phyloP scores from a whole-genome alignment of 2,888 invertebrate species.

The Ornithoptera alexandrae region DNA sequence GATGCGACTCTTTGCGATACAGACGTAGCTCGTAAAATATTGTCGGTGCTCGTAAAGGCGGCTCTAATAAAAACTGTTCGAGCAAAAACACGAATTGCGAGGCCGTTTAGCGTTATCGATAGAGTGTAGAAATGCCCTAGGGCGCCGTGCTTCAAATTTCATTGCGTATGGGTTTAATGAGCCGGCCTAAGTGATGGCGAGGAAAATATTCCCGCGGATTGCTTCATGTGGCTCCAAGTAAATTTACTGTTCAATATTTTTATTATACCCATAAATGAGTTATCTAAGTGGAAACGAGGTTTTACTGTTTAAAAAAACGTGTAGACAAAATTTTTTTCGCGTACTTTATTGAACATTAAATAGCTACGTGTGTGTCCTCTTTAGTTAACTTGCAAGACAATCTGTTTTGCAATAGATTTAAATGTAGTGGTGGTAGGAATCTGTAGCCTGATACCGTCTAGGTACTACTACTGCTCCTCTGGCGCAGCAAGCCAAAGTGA shows the following conservation, averaged over 20 bases:
- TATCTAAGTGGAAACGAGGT: conserved; percentile 25
- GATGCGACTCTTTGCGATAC: conserved; percentile 69
- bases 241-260: conserved; percentile 5
- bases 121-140: conserved; percentile 32
- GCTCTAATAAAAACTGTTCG: conserved; percentile 67
- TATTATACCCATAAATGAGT: conserved; percentile 3
- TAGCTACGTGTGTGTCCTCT: not conserved
- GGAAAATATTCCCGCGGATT: conserved; percentile 27
- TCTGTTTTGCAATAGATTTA: too few relatives aligned
- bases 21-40: conserved; percentile 72
- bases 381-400: too few relatives aligned
- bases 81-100: conserved; percentile 67
- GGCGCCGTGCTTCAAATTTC: conserved; percentile 30
- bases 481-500: too few relatives aligned
- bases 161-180: conserved; percentile 31
- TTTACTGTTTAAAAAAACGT: conserved; percentile 21
- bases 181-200: conserved; percentile 18
- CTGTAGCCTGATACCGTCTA: too few relatives aligned
- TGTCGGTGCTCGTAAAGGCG: conserved; percentile 69
- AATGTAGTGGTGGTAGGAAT: too few relatives aligned
- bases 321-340: not conserved
- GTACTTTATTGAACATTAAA: not conserved
- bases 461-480: too few relatives aligned
- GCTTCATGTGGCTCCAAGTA: not conserved
- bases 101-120: conserved; percentile 54